These are phyloP conservation scores for Tipula confusa DNA, from an alignment of 2,888 invertebrate genomes.

Conservation along the genomic window DNA sequence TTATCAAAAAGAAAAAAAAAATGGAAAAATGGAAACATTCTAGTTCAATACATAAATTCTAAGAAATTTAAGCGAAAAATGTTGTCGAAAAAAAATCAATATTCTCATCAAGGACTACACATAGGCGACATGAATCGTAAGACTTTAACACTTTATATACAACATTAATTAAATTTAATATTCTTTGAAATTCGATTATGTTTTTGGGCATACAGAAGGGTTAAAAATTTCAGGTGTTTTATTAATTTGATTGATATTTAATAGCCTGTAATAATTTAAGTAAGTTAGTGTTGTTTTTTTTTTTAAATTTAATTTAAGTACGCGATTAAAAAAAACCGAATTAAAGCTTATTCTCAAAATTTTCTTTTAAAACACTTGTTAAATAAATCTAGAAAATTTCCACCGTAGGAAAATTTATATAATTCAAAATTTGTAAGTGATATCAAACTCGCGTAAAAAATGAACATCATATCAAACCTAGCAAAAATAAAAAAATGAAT, in stretches of 20 bases:
- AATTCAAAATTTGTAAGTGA: background rate
- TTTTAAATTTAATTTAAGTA: no score
- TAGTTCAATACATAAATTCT: background rate
- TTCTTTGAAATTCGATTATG: background rate
- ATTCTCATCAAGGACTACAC: background rate
- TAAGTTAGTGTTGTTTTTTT: background rate
- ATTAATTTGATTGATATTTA: background rate
- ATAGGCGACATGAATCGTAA: background rate
- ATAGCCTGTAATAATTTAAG: background rate
- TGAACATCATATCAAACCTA: background rate
- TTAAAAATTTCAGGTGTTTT: background rate
- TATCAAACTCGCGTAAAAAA: background rate
- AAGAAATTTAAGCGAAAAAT: background rate
- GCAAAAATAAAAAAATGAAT: background rate
- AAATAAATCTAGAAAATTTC: background rate
- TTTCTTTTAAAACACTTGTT: background rate
- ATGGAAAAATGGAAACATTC: no score
- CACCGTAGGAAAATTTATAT: no score
- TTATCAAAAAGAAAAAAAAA: no score
- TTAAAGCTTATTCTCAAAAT: background rate
- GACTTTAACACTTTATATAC: background rate
- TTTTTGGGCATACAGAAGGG: background rate
- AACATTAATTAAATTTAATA: constrained; percentile 12
- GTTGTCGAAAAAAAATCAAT: background rate
- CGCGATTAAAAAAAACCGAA: no score